These are phyloP conservation scores for Drosophila robusta DNA, from an alignment of 2,888 invertebrate genomes.

Conservation along the genomic window DNA sequence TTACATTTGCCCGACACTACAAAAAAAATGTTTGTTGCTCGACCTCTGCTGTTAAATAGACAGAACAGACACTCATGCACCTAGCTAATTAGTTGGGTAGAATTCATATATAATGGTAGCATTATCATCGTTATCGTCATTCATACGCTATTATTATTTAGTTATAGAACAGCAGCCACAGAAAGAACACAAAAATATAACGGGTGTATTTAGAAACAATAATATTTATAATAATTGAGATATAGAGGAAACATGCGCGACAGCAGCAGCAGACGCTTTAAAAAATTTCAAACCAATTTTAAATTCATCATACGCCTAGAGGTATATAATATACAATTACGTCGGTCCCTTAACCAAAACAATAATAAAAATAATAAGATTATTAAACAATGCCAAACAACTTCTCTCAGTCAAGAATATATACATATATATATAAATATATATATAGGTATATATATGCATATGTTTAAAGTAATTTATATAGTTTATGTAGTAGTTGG, in stretches of 20 bases:
- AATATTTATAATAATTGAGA: conserved; percentile 14
- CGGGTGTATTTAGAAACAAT: conserved; percentile 33
- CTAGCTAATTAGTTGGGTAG: conserved; percentile 72
- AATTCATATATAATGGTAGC: conserved; percentile 42
- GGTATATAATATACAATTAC: conserved; percentile 74
- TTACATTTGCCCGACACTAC: conserved; percentile 70
- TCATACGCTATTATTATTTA: conserved; percentile 48
- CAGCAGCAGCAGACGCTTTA: conserved; percentile 63
- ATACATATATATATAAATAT: conserved; percentile 20
- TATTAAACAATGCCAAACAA: conserved; percentile 53
- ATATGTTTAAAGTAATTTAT: conserved; percentile 23
- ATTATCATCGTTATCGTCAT: conserved; percentile 50
- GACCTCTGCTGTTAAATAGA: conserved; percentile 48
- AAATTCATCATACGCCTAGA: conserved; percentile 75
- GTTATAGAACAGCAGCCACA: conserved; percentile 59
- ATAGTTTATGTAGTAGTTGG: conserved; percentile 41
- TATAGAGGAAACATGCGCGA: conserved; percentile 70
- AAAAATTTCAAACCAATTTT: conserved; percentile 41
- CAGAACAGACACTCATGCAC: conserved; percentile 78
- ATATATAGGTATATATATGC: conserved; percentile 17
- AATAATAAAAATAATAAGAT: conserved; percentile 31
- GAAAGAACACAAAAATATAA: conserved; percentile 32
- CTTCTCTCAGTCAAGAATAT: conserved; percentile 43
- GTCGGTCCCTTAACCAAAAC: conserved; percentile 29
- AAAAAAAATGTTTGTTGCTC: conserved; percentile 40